Percentiles rank a stretch among this genome's conserved stretches.
Conservation (phyloP, 2,113 vertebrate genomes). For the Pterocles burchelli region DNA sequence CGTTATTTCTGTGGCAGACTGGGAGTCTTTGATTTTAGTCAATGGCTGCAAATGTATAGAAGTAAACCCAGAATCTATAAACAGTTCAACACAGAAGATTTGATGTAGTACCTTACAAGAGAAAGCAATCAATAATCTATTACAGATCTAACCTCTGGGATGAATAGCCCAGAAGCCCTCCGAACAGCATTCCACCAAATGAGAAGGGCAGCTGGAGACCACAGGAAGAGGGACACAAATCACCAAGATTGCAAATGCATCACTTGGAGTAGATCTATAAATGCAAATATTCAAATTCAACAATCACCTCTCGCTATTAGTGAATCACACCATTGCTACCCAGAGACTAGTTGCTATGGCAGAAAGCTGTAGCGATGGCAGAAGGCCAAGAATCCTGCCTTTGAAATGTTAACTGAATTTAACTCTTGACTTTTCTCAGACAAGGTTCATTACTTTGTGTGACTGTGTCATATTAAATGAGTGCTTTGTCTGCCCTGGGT, state of each 20-base stretch:
- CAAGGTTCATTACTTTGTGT: constrained; percentile 5
- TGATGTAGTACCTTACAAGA: constrained; percentile 21
- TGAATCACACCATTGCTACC: neutral
- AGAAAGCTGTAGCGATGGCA: constrained; percentile 28
- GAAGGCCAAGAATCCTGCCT: constrained; percentile 23
- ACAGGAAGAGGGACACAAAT: neutral
- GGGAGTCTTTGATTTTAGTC: neutral
- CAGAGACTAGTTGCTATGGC: constrained; percentile 50
- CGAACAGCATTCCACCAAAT: neutral
- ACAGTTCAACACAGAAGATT: constrained; percentile 32
- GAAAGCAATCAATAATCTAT: constrained; percentile 53
- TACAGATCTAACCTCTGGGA: constrained; percentile 16
- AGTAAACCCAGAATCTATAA: constrained; percentile 10
- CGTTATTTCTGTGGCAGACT: neutral
- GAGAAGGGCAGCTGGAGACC: neutral
- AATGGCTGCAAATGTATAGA: neutral
- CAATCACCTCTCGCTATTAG: neutral
- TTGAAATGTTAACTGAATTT: constrained; percentile 43
- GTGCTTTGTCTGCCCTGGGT: neutral
- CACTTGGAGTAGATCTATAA: neutral
- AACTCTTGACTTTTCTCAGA: constrained; percentile 43
- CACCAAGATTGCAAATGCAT: neutral
- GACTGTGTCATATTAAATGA: constrained; percentile 10
- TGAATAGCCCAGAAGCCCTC: neutral
- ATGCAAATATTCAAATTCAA: constrained; percentile 38